phyloP scores from a whole-genome alignment of 2,797 vertebrate genomes.

The Periparus ater region DNA sequence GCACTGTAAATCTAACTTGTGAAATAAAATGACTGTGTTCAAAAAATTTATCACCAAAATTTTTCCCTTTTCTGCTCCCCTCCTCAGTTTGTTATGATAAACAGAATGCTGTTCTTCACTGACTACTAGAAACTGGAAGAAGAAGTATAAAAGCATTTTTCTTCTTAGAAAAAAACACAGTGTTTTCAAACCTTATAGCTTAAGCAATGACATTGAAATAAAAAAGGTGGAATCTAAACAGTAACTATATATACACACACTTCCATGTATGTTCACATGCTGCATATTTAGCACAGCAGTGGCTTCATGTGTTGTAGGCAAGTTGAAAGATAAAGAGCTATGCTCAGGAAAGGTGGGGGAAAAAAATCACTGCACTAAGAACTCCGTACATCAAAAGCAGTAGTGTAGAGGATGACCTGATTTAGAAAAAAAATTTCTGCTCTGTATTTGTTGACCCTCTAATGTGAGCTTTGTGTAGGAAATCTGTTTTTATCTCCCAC shows the following conservation, averaged over 20 bases:
- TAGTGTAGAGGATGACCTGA: not conserved
- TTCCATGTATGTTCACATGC: fast-evolving
- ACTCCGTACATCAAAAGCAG: not conserved
- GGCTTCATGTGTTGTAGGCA: not conserved
- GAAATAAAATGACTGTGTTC: not conserved
- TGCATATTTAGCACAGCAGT: not conserved
- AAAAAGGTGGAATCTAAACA: not conserved
- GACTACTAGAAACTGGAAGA: not conserved
- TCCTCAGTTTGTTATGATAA: not conserved
- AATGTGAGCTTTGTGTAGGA: constrained; percentile 46
- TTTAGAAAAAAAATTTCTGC: not conserved
- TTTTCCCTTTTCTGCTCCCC: not conserved
- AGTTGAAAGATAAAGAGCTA: not conserved
- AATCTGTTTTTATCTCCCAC: constrained; percentile 60
- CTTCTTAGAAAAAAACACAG: not conserved
- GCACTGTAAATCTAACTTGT: not conserved
- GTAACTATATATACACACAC: not conserved
- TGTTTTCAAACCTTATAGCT: not conserved
- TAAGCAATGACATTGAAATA: not conserved
- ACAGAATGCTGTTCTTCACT: not conserved
- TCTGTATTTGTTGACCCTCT: constrained; percentile 49
- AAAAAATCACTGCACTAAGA: not conserved
- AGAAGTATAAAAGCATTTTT: not conserved
- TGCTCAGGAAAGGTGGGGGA: not conserved
- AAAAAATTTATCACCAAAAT: not conserved